Evolutionary conservation across 1,140 invertebrate species (phyloP).

Genomic region (Drosophila sp.): DNA sequence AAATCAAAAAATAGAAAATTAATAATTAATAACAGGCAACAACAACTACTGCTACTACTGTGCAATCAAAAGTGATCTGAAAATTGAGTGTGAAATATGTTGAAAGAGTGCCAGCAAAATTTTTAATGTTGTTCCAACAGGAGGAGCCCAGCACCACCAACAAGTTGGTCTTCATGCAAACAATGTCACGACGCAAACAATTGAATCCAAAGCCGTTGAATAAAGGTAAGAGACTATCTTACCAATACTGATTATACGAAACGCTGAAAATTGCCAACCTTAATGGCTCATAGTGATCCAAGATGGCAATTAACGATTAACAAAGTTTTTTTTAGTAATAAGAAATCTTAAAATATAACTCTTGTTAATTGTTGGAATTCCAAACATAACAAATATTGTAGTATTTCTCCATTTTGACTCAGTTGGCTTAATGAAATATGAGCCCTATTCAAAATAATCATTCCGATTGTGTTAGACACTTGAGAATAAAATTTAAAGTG

Average conservation of each 20-base stretch:
- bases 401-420: not conserved
- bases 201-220: slow-evolving; percentile 85
- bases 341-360: too few species aligned
- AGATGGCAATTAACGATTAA: too few species aligned
- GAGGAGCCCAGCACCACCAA: slow-evolving; percentile 28
- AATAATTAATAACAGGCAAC: slow-evolving; percentile 37
- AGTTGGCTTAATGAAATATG: slow-evolving; percentile 3
- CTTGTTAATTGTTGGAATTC: not conserved
- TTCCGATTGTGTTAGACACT: not conserved
- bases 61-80: slow-evolving; percentile 33
- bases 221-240: slow-evolving; percentile 83
- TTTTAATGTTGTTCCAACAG: slow-evolving; percentile 14
- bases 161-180: slow-evolving; percentile 57
- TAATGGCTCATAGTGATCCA: not conserved
- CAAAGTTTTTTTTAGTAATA: too few species aligned
- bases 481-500: not conserved
- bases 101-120: slow-evolving; percentile 10
- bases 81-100: slow-evolving; percentile 5
- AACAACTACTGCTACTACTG: slow-evolving; percentile 31
- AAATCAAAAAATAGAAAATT: slow-evolving; percentile 20
- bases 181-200: slow-evolving; percentile 85
- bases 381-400: not conserved
- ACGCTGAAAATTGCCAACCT: not conserved
- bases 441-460: not conserved
- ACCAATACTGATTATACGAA: not conserved